These are phyloP conservation scores for Parazoanthus atlanticus DNA, from an alignment of 92 coral and sea anemone genomes.

Conservation along the genomic window DNA sequence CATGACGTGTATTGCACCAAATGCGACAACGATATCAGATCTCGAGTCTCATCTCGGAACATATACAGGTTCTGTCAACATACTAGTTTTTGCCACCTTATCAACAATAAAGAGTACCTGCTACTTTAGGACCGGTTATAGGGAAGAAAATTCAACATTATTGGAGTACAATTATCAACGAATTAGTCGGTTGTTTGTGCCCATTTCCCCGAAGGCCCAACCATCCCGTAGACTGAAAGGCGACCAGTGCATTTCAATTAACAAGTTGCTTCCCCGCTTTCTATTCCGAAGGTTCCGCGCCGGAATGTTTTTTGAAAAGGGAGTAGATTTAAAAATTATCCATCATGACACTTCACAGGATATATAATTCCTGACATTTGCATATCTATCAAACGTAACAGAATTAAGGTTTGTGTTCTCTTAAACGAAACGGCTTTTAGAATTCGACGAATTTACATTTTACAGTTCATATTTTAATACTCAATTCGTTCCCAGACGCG, in stretches of 20 bases:
- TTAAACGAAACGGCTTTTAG: slow-evolving; percentile 16
- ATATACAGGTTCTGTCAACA: background rate
- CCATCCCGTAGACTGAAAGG: slow-evolving; percentile 45
- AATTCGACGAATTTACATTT: slow-evolving; percentile 31
- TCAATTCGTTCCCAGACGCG: slow-evolving; percentile 6
- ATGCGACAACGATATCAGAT: slow-evolving; percentile 15
- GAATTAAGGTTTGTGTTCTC: slow-evolving; percentile 5
- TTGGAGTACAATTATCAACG: slow-evolving; percentile 7
- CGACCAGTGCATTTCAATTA: slow-evolving; percentile 40
- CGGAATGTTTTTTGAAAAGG: slow-evolving; percentile 39
- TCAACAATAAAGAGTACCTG: background rate
- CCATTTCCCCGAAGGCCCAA: slow-evolving; percentile 33
- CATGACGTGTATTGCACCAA: background rate
- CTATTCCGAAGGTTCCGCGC: slow-evolving; percentile 40
- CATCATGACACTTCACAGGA: slow-evolving; percentile 19
- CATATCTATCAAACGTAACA: slow-evolving; percentile 26
- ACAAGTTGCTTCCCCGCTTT: slow-evolving; percentile 20
- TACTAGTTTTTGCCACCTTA: background rate
- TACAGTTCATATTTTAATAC: background rate
- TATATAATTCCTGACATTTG: slow-evolving; percentile 19
- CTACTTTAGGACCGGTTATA: slow-evolving; percentile 27
- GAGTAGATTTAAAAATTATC: slow-evolving; percentile 32
- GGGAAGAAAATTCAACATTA: background rate
- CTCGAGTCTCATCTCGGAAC: background rate
- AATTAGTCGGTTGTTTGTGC: slow-evolving; percentile 27